Base-by-base conservation (phyloP, 2,888 invertebrate species). In the Xylota segnis region DNA sequence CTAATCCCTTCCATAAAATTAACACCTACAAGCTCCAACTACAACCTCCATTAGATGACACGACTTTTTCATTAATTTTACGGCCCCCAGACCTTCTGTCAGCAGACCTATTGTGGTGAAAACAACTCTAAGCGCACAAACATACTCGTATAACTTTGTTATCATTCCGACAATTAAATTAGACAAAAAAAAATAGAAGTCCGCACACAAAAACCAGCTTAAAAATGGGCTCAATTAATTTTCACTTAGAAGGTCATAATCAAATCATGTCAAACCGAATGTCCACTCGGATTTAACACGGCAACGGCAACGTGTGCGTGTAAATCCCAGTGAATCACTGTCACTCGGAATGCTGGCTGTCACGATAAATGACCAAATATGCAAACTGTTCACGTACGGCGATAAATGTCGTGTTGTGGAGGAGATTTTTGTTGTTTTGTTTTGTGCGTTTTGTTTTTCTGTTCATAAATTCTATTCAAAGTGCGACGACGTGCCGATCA, bases 371-470 rank as follows among this genome's bases (percentile, higher is more conserved):
- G 52, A 6, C 74, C 74, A 74, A 74, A 74, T 65, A 63, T 74
- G 43, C 74, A 74, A 43, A 56, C 74, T 43, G 54, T 74, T 74
- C 74, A 74, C 74, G 74, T 74, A 74, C 54, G 32, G 32, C 37
- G 74, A 63, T 45, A 56, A 74, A 63, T 34, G 63, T 54, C 61
- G 59, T 63, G 63, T 54, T 52, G 61, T 18, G 43, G 52, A 18
- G 45, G 5, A 23, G 45, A 32, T n/a, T 14, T 27, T 18, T 14
- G 10, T n/a, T 43, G 40, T 54, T 68, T 29, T 10, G 23, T n/a
- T 37, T 58, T 5, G n/a, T 43, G 7, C 9, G 34, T 34, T 45
- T 45, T 32, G 27, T 58, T 59, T 37, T 43, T n/a, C 40, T 37
- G 9, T 34, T 37, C 16, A 52, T 50, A 56, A 72, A 72, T 52